phyloP scores from a whole-genome alignment of 2,888 invertebrate species.

The Pinctada fucata region DNA sequence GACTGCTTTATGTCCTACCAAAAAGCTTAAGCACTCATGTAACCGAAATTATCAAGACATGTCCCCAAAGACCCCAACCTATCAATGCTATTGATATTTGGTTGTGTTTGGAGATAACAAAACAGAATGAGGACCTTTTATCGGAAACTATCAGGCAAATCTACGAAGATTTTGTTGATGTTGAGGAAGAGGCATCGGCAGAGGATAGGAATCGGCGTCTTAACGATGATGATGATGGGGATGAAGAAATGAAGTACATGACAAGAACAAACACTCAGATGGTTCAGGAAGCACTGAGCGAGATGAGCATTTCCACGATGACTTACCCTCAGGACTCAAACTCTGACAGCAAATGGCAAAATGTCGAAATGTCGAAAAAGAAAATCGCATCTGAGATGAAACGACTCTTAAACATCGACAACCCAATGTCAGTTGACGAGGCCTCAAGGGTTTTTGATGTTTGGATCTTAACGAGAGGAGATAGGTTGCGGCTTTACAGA shows the following conservation, averaged over 20 bases:
- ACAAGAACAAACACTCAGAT: conserved; percentile 33
- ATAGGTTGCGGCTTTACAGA: conserved; percentile 77
- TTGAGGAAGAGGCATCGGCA: conserved; percentile 3
- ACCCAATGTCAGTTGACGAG: conserved; percentile 7
- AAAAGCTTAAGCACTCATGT: too few relatives aligned
- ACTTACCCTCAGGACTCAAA: neutral
- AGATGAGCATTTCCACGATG: neutral
- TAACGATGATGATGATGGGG: conserved; percentile 28
- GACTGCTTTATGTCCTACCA: too few relatives aligned
- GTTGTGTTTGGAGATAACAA: conserved; percentile 33
- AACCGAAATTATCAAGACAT: too few relatives aligned
- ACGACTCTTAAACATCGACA: neutral
- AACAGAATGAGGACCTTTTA: neutral
- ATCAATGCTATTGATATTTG: conserved; percentile 26
- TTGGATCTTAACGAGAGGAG: conserved; percentile 51
- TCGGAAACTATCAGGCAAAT: neutral
- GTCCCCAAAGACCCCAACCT: conserved; percentile 3
- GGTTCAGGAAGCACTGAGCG: neutral
- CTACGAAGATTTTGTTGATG: conserved; percentile 2
- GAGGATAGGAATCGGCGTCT: neutral
- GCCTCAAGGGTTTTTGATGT: conserved; percentile 2
- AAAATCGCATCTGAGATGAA: conserved; percentile 36
- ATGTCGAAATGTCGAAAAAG: conserved; percentile 23
- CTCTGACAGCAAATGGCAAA: conserved; percentile 21
- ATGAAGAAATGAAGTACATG: conserved; percentile 43